Base-by-base conservation (phyloP, 2,797 vertebrate genomes). In the Peromyscus nudipes region DNA sequence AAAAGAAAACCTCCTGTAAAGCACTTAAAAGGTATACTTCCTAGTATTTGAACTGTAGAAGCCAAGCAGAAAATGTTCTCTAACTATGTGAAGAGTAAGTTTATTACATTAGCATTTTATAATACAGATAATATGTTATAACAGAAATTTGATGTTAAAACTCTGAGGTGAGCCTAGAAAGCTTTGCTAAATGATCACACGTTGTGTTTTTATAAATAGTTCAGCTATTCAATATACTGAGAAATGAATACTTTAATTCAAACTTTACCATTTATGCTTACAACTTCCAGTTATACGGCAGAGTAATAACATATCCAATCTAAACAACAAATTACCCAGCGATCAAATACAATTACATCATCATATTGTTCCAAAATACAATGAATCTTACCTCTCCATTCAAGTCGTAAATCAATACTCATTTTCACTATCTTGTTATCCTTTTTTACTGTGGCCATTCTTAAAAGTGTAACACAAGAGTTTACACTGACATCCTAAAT, bases 1-100 rank as follows among this genome's bases (percentile, higher is more conserved):
- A 84, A 21, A n/a, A 40, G 25, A 76, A 76, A 75, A 60, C 57
- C 93, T 83, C 88, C 43, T 88, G 21, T 64, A 84, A 55, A 92
- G 8, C 1, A 64, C 19, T 62, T 88, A 82, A 83, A 82, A 83
- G 43, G 23, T 46, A 62, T 79, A 67, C 14, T 75, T 79, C 14
- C 3, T 49, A n/a, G 16, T 88, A 84, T 46, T 92, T 92, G 91
- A 46, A 84, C 19, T 91, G 17, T 92, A 92, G 69, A 65, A 64
- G 13, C 4, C n/a, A 94, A 93, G 21, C 5, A 10, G n/a, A 95
- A 67, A 87, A 67, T 80, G 79, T 46, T 88, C 19, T 90, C 89
- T 5, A 46, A 10, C 46, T 60, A 40, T 84, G 21, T 43, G 16
- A 96, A 79, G 31, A 87, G 2, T 87, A 76, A 77, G 16, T 1